Evolutionary conservation across 2,797 vertebrate genomes (phyloP).

Genomic region (Hyperoplus immaculatus): DNA sequence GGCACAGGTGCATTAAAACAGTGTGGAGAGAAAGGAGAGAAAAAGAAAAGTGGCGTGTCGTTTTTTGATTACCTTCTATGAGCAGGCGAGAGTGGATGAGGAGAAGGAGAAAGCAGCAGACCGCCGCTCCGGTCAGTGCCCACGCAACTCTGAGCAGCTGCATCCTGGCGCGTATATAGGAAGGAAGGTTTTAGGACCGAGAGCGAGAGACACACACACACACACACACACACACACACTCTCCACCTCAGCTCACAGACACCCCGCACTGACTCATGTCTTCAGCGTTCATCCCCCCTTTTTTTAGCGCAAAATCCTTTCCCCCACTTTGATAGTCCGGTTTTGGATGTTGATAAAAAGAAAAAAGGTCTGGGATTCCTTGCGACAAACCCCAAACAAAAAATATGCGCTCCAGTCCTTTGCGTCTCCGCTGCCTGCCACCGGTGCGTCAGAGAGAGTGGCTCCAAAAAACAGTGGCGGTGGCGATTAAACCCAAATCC

Average conservation of each 20-base stretch:
- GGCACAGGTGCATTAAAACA: neutral
- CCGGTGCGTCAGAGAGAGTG: conserved; percentile 69
- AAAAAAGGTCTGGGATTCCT: conserved; percentile 33
- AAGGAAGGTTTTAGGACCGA: conserved; percentile 56
- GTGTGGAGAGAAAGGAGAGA: neutral
- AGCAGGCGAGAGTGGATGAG: conserved; percentile 96
- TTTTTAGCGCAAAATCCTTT: conserved; percentile 44
- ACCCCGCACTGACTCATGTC: conserved; percentile 69
- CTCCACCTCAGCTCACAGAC: conserved; percentile 76
- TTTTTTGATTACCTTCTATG: conserved; percentile 93
- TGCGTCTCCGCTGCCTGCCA: conserved; percentile 10
- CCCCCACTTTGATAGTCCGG: conserved; percentile 60
- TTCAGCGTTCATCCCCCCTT: conserved; percentile 23
- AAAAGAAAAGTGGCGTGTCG: neutral
- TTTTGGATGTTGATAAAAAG: conserved; percentile 10
- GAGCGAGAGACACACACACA: conserved; percentile 69
- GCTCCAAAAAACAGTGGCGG: conserved; percentile 49
- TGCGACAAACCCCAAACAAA: neutral
- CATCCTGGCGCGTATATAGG: conserved; percentile 87
- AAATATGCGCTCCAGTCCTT: conserved; percentile 36
- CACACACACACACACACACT: conserved; percentile 37
- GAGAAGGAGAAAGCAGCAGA: conserved; percentile 96
- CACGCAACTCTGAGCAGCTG: conserved; percentile 97
- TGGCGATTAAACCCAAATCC: conserved; percentile 69
- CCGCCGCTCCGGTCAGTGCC: conserved; percentile 96